Conservation (phyloP, 2,888 invertebrate species). For the Eupithecia subumbrata region DNA sequence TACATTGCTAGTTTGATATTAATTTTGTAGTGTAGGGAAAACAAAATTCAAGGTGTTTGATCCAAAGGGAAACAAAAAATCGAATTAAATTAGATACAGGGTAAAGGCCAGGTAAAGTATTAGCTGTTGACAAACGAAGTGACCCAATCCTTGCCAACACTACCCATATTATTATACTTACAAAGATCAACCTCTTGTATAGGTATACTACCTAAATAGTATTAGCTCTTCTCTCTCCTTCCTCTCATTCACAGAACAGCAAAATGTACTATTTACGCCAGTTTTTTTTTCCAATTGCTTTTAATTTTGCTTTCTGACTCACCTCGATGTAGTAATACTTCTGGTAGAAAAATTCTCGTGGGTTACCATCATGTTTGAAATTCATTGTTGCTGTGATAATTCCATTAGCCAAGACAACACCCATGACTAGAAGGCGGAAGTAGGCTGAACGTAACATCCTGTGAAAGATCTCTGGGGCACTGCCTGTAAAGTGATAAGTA, state of each 20-base stretch:
- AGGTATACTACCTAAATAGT: background rate
- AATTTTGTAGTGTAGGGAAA: background rate
- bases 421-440: conserved; percentile 96
- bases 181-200: background rate
- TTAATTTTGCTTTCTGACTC: conserved; percentile 5
- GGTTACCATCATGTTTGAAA: conserved; percentile 95
- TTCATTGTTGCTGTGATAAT: conserved; percentile 98
- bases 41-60: too few relatives aligned
- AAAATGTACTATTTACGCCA: background rate
- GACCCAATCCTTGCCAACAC: too few relatives aligned
- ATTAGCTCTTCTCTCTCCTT: too few relatives aligned
- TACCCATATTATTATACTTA: background rate
- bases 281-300: background rate
- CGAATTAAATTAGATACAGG: too few relatives aligned
- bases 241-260: background rate
- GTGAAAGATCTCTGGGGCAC: conserved; percentile 94
- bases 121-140: too few relatives aligned
- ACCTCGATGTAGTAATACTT: conserved; percentile 97
- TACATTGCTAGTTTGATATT: background rate
- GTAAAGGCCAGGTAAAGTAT: too few relatives aligned
- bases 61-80: too few relatives aligned
- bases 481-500: conserved; percentile 60
- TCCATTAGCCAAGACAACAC: conserved; percentile 97
- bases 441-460: conserved; percentile 94
- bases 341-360: conserved; percentile 92